Conservation (phyloP, 1,140 invertebrate genomes). For the Tetramorium parvispinum region DNA sequence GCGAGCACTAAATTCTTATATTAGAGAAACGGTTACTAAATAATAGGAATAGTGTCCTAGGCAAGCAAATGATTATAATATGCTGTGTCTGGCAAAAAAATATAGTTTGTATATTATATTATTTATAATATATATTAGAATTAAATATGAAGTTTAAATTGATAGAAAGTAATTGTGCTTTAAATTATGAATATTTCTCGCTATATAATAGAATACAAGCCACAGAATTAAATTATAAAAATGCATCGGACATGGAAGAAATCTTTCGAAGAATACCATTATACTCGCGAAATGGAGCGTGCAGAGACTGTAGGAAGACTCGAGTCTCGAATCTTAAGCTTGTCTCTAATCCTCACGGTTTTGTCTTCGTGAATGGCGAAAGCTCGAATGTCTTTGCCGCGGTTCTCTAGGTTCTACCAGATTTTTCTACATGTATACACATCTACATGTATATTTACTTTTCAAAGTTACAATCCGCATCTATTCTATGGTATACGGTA, state of each 20-base stretch:
- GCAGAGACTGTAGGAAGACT: background rate
- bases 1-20: constrained; percentile 5
- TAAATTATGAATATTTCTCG: background rate
- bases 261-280: background rate
- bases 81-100: background rate
- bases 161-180: background rate
- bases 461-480: background rate
- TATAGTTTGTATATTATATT: background rate
- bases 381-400: background rate
- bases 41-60: background rate
- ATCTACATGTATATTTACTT: background rate
- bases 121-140: background rate
- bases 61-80: background rate
- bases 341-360: constrained; percentile 38
- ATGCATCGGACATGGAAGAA: constrained; percentile 6
- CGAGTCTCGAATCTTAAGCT: constrained; percentile 29
- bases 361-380: constrained; percentile 15
- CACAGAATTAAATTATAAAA: constrained; percentile 10
- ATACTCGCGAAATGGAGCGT: constrained; percentile 18
- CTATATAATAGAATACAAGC: background rate
- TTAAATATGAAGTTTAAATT: background rate
- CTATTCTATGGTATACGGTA: background rate
- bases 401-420: background rate
- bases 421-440: background rate
- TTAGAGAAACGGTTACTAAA: background rate